A percentile compares a stretch with the other conserved stretches of the same genome.
phyloP scores from a whole-genome alignment of 1,140 invertebrate genomes.

The Tetramorium parvispinum region DNA sequence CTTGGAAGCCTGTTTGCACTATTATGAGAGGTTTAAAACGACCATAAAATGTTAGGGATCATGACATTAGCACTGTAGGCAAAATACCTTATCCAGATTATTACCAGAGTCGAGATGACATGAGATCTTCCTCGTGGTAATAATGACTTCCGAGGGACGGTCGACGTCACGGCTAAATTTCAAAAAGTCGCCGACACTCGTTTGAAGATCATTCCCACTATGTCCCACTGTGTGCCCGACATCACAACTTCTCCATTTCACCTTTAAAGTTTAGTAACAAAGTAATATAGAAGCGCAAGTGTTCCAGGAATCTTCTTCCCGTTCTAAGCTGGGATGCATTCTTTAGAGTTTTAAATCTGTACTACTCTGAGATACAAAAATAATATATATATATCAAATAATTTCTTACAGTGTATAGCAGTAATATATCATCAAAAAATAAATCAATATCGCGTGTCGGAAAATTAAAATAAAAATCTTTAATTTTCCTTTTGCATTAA shows the following conservation, averaged over 20 bases:
- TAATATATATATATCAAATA: not conserved
- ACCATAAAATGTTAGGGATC: constrained; percentile 78
- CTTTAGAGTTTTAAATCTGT: not conserved
- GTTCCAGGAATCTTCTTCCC: constrained; percentile 33
- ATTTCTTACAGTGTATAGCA: not conserved
- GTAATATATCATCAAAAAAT: not conserved
- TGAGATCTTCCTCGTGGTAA: constrained; percentile 62
- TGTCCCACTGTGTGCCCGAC: too few species aligned
- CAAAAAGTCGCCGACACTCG: constrained; percentile 27
- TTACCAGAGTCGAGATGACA: constrained; percentile 5
- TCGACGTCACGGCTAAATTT: constrained; percentile 69
- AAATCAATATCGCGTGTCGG: not conserved
- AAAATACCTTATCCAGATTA: constrained; percentile 72
- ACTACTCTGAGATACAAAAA: not conserved
- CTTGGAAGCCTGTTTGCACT: constrained; percentile 64
- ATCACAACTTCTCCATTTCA: too few species aligned
- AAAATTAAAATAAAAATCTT: not conserved
- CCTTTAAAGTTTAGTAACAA: constrained; percentile 41
- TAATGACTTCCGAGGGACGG: constrained; percentile 55
- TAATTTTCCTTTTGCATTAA: not conserved
- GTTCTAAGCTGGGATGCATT: not conserved
- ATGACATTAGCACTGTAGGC: constrained; percentile 75
- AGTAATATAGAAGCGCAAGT: constrained; percentile 11
- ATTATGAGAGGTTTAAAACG: constrained; percentile 74
- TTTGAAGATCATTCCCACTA: not conserved